Evolutionary conservation across 2,797 vertebrate species (phyloP).

Genomic region (Sebastes taczanowskii): DNA sequence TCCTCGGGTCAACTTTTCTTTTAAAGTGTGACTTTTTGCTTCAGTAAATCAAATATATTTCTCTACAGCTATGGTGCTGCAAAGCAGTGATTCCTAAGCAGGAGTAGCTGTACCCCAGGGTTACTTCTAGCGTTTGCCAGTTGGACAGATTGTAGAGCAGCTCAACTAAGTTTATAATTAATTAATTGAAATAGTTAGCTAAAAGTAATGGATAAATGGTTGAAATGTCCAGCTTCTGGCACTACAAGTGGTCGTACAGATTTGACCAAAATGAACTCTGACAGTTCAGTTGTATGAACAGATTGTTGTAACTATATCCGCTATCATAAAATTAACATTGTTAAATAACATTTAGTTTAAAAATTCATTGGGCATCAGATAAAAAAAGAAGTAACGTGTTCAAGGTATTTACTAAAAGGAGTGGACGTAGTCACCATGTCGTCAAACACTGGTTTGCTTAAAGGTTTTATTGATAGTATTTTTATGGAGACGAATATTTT

Average conservation of each 20-base stretch:
- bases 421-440: too few relatives aligned
- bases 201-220: neutral
- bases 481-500: neutral
- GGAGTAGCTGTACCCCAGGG: neutral
- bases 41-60: constrained; percentile 42
- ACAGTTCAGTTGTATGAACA: neutral
- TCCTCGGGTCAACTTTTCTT: constrained; percentile 15
- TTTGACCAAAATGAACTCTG: neutral
- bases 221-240: neutral
- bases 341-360: neutral
- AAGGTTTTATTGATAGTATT: neutral
- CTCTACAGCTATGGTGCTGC: neutral
- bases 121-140: neutral
- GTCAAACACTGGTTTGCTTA: too few relatives aligned
- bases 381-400: neutral
- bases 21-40: constrained; percentile 5
- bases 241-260: neutral
- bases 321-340: neutral
- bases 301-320: neutral
- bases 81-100: neutral
- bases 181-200: neutral
- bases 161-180: neutral
- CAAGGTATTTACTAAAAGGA: neutral
- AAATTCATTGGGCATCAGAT: neutral
- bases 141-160: neutral